These are phyloP conservation scores for Bombus waltoni DNA, from an alignment of 1,140 invertebrate genomes.

Conservation along the genomic window DNA sequence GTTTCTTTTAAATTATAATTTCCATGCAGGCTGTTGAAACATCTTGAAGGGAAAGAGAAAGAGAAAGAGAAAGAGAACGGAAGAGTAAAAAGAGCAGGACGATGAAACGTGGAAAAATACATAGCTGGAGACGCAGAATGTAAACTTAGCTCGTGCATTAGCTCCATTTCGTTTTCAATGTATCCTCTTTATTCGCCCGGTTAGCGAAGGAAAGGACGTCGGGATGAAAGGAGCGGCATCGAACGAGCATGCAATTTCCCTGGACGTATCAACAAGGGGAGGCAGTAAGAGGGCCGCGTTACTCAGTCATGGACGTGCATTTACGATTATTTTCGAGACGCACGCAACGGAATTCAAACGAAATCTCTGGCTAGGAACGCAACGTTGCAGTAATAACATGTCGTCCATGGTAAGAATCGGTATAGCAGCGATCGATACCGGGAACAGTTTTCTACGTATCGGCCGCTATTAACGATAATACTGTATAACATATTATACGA, in stretches of 20 bases:
- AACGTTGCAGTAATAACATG: constrained; percentile 17
- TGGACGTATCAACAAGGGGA: constrained; percentile 16
- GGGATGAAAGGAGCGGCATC: constrained; percentile 5
- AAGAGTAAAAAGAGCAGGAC: not conserved
- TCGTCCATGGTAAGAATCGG: not conserved
- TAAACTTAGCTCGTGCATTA: not conserved
- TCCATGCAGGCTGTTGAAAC: not conserved
- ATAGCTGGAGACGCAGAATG: not conserved
- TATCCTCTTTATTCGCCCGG: constrained; percentile 10
- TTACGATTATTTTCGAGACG: constrained; percentile 28
- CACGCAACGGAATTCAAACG: constrained; percentile 35
- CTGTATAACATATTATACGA: not conserved
- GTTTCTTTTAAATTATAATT: not conserved
- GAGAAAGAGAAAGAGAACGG: not conserved
- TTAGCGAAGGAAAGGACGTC: not conserved
- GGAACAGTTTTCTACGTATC: not conserved
- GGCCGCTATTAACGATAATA: not conserved
- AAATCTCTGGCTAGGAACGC: not conserved
- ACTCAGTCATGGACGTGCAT: constrained; percentile 1
- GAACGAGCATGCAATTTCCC: constrained; percentile 9
- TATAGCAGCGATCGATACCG: not conserved
- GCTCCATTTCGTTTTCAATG: not conserved
- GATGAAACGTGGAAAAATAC: not conserved
- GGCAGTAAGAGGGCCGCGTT: not conserved
- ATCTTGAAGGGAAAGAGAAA: not conserved